phyloP scores from a whole-genome alignment of 2,797 vertebrate genomes.

The Carduelis carduelis region DNA sequence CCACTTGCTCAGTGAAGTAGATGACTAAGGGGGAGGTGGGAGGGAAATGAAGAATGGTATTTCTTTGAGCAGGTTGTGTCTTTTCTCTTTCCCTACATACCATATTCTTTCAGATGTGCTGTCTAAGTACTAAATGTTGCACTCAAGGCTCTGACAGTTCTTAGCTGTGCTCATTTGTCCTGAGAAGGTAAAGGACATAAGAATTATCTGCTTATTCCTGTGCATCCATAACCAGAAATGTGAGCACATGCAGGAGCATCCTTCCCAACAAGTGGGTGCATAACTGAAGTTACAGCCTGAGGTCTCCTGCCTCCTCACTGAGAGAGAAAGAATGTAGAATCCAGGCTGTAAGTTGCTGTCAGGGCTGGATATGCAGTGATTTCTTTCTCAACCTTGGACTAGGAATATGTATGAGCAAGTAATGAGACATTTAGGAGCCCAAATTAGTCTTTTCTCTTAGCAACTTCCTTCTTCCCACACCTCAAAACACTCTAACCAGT shows the following conservation, averaged over 20 bases:
- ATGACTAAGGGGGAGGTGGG: neutral
- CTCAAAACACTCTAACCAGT: conserved; percentile 17
- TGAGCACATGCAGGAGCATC: neutral
- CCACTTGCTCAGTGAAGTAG: neutral
- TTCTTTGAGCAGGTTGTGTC: neutral
- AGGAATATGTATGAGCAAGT: conserved; percentile 51
- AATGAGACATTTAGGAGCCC: conserved; percentile 46
- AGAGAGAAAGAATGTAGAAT: neutral
- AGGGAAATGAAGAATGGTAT: neutral
- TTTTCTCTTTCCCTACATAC: neutral
- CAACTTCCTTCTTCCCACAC: conserved; percentile 52
- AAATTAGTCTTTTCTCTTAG: conserved; percentile 54
- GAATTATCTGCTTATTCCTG: neutral
- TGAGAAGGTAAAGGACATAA: neutral
- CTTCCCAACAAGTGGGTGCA: neutral
- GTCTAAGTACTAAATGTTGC: neutral
- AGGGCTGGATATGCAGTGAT: neutral
- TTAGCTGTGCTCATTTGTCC: neutral
- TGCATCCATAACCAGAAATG: neutral
- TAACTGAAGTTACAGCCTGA: neutral
- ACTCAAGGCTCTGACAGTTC: neutral
- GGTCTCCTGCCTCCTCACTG: neutral
- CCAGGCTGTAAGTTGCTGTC: neutral
- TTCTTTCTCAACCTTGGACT: neutral
- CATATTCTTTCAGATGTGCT: neutral